These are phyloP conservation scores for Synanthedon vespiformis DNA, from an alignment of 2,888 invertebrate species.

Conservation along the genomic window DNA sequence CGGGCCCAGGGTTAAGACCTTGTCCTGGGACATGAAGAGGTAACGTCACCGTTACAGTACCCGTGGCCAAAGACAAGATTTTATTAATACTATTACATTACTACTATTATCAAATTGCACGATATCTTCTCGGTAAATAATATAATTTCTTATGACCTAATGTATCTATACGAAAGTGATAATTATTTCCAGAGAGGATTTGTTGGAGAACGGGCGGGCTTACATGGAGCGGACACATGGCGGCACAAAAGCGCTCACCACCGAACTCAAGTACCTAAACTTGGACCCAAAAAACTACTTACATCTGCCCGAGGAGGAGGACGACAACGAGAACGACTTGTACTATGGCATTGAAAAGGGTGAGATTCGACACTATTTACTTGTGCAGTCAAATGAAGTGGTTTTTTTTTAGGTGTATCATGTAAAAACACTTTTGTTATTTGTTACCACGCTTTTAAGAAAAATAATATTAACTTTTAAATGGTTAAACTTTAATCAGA, in stretches of 20 bases:
- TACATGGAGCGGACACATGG: conserved; percentile 55
- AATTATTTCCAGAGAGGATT: conserved; percentile 26
- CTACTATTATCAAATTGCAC: too few species aligned
- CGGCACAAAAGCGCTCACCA: conserved; percentile 74
- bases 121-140: too few species aligned
- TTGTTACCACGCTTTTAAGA: too few species aligned
- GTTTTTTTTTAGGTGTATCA: background rate
- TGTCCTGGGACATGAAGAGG: conserved; percentile 76
- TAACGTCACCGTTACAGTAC: conserved; percentile 8
- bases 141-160: too few species aligned
- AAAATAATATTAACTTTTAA: too few species aligned
- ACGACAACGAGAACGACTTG: conserved; percentile 63
- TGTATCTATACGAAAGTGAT: background rate
- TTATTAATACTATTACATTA: too few species aligned
- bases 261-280: conserved; percentile 80
- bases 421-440: too few species aligned
- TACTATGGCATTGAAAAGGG: conserved; percentile 76
- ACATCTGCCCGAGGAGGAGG: conserved; percentile 72
- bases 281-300: conserved; percentile 78
- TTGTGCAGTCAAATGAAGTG: background rate
- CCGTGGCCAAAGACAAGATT: too few species aligned
- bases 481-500: too few species aligned
- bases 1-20: conserved; percentile 77
- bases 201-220: conserved; percentile 43
- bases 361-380: conserved; percentile 1